Evolutionary conservation across 2,888 invertebrate species (phyloP).

Genomic region (Axea sp.): DNA sequence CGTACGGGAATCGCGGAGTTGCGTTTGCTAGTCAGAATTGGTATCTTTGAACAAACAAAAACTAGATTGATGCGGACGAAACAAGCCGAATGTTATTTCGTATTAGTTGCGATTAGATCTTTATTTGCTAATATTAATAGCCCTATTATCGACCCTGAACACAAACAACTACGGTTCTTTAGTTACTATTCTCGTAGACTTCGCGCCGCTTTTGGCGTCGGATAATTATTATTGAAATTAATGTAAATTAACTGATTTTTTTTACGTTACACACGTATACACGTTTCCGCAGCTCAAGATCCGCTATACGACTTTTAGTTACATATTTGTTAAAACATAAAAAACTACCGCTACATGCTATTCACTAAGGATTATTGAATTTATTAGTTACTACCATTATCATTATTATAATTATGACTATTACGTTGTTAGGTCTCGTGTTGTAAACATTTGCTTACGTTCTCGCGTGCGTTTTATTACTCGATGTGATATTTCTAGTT

Average conservation of each 20-base stretch:
- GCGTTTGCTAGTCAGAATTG: conserved; percentile 79
- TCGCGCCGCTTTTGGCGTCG: conserved; percentile 53
- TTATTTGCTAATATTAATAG: conserved; percentile 58
- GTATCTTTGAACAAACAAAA: conserved; percentile 68
- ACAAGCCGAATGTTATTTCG: conserved; percentile 69
- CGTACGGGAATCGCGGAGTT: conserved; percentile 73
- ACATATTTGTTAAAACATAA: conserved; percentile 60
- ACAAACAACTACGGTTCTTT: conserved; percentile 76
- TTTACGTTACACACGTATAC: conserved; percentile 61
- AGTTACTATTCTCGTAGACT: conserved; percentile 76
- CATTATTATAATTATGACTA: conserved; percentile 62
- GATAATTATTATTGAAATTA: conserved; percentile 41
- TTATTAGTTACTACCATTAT: conserved; percentile 63
- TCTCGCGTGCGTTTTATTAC: conserved; percentile 72
- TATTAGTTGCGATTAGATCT: conserved; percentile 64
- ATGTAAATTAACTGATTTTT: conserved; percentile 59
- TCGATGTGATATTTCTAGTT: conserved; percentile 76
- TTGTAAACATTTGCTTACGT: conserved; percentile 69
- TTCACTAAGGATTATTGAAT: conserved; percentile 65
- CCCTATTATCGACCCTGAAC: conserved; percentile 68
- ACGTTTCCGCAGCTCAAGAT: conserved; percentile 62
- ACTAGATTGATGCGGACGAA: conserved; percentile 42
- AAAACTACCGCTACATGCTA: conserved; percentile 65
- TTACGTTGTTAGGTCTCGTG: conserved; percentile 66
- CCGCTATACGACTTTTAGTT: conserved; percentile 63